A percentile compares a stretch with the other conserved stretches of the same genome.
Conservation (phyloP, 2,797 vertebrate species). For the Tapera naevia region DNA sequence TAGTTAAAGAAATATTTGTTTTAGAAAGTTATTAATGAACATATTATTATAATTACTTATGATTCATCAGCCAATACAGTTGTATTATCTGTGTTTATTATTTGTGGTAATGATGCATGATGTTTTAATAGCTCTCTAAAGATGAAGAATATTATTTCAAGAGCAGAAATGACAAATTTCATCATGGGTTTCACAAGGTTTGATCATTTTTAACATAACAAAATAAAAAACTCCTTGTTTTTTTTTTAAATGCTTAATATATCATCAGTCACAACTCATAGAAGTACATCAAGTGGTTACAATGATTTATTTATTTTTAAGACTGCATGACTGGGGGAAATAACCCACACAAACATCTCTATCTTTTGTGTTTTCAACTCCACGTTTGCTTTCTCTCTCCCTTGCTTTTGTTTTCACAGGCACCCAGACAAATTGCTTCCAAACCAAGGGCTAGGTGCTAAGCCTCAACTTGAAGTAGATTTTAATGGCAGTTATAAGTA, state of each 20-base stretch:
- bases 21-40: conserved; percentile 13
- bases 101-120: conserved; percentile 15
- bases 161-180: conserved; percentile 1
- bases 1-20: not conserved
- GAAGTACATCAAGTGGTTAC: not conserved
- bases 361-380: not conserved
- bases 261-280: not conserved
- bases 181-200: not conserved
- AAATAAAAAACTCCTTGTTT: not conserved
- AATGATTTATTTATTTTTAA: not conserved
- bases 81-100: conserved; percentile 27
- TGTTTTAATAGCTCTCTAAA: conserved; percentile 20
- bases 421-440: not conserved
- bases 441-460: not conserved
- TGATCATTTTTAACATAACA: not conserved
- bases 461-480: not conserved
- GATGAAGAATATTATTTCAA: not conserved
- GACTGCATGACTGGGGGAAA: not conserved
- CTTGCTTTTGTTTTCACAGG: not conserved
- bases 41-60: not conserved
- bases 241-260: not conserved
- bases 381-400: not conserved
- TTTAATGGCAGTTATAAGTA: not conserved
- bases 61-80: conserved; percentile 13
- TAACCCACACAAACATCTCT: not conserved